These are phyloP conservation scores for Phocoena sinus DNA, from an alignment of 2,113 vertebrate genomes.

Conservation along the genomic window DNA sequence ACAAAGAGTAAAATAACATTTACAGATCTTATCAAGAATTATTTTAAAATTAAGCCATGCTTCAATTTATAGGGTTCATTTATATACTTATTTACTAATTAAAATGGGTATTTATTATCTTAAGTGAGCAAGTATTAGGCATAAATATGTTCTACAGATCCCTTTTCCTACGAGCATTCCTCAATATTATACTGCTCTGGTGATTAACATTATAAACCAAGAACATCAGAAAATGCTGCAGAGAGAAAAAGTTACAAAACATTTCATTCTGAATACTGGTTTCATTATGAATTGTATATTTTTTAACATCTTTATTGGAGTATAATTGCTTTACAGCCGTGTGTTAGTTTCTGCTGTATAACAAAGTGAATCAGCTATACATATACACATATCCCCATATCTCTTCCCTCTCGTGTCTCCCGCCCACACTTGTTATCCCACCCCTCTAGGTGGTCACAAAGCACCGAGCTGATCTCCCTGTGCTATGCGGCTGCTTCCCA, in stretches of 20 bases:
- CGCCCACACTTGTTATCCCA: too few species aligned
- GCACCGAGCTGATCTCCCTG: too few species aligned
- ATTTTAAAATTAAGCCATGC: neutral
- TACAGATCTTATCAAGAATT: neutral
- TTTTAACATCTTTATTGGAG: too few species aligned
- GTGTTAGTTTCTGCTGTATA: too few species aligned
- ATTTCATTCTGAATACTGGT: neutral
- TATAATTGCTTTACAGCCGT: too few species aligned
- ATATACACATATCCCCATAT: too few species aligned
- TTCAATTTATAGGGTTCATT: neutral
- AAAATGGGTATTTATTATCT: neutral
- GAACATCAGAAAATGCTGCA: neutral
- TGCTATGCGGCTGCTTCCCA: too few species aligned
- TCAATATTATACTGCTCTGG: neutral
- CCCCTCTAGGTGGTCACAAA: too few species aligned
- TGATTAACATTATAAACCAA: neutral
- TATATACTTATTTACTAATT: neutral
- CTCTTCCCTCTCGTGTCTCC: fast-evolving
- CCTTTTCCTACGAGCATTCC: neutral
- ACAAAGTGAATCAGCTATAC: too few species aligned
- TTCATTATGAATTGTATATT: neutral
- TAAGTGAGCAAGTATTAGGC: neutral
- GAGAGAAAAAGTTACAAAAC: neutral
- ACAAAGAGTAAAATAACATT: neutral
- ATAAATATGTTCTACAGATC: neutral